These are phyloP conservation scores for Cyanoderma ruficeps DNA, from an alignment of 2,113 vertebrate genomes.

Conservation along the genomic window DNA sequence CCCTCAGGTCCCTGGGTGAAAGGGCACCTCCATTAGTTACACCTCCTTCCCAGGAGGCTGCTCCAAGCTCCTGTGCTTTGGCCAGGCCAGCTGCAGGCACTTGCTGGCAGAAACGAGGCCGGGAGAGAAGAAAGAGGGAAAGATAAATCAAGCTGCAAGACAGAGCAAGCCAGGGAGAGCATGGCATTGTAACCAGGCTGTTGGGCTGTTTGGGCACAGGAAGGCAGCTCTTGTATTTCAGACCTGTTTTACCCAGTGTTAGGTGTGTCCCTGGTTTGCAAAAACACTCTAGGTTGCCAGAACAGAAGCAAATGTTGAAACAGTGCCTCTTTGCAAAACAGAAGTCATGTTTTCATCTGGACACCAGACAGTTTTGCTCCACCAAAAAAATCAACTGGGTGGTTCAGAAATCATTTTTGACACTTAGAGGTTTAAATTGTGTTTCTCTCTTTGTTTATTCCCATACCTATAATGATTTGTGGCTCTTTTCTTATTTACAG, in stretches of 20 bases:
- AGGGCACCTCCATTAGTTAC: background rate
- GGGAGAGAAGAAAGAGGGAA: background rate
- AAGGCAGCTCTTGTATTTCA: background rate
- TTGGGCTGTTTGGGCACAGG: background rate
- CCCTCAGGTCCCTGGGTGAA: background rate
- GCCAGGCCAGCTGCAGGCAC: background rate
- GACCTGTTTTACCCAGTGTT: background rate
- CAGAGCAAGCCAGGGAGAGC: background rate
- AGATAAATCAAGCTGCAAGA: background rate
- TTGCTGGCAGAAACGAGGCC: background rate
- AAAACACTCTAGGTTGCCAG: background rate
- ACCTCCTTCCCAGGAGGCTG: background rate
- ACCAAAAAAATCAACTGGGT: background rate
- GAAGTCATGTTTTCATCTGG: background rate
- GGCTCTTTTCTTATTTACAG: conserved; percentile 1
- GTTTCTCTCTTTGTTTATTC: background rate
- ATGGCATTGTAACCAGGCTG: fast-evolving
- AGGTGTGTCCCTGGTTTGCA: background rate
- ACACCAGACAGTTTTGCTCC: background rate
- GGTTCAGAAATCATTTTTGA: background rate
- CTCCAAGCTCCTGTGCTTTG: background rate
- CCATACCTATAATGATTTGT: background rate
- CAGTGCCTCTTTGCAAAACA: background rate
- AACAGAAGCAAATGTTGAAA: background rate
- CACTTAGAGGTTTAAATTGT: background rate